Conservation (phyloP, 2,888 invertebrate species). For the Tetragonisca angustula region DNA sequence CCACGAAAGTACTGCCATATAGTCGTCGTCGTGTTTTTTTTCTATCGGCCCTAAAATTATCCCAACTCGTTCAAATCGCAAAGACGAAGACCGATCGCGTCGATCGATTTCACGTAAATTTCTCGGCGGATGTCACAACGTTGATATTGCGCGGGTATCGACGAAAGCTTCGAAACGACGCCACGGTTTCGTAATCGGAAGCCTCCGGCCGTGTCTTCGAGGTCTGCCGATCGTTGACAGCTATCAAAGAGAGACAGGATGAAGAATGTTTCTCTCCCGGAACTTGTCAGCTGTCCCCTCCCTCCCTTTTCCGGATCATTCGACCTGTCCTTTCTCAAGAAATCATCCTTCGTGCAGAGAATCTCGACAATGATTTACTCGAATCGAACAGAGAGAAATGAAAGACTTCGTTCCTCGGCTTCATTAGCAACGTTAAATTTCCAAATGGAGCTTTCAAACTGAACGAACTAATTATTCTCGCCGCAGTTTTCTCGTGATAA, state of each 20-base stretch:
- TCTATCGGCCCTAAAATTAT: background rate
- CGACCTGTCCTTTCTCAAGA: background rate
- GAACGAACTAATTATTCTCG: background rate
- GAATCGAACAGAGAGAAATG: too few relatives aligned
- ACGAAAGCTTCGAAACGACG: background rate
- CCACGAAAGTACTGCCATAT: background rate
- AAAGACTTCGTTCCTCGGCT: background rate
- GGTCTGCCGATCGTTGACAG: background rate
- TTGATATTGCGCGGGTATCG: background rate
- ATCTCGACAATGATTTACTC: background rate
- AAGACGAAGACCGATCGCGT: background rate
- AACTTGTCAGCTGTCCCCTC: constrained; percentile 3
- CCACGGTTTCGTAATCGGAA: background rate
- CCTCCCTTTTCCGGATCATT: constrained; percentile 18
- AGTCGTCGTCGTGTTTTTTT: background rate
- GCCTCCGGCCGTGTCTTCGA: background rate
- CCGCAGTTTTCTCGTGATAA: background rate
- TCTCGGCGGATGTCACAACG: background rate
- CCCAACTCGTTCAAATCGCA: background rate
- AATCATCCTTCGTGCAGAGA: background rate
- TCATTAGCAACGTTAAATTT: background rate
- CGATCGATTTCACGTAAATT: background rate
- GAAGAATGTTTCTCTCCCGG: constrained; percentile 3
- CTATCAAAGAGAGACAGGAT: background rate
- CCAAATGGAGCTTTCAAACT: background rate